Conservation (phyloP, 2,888 invertebrate genomes). For the Sisyra nigra region DNA sequence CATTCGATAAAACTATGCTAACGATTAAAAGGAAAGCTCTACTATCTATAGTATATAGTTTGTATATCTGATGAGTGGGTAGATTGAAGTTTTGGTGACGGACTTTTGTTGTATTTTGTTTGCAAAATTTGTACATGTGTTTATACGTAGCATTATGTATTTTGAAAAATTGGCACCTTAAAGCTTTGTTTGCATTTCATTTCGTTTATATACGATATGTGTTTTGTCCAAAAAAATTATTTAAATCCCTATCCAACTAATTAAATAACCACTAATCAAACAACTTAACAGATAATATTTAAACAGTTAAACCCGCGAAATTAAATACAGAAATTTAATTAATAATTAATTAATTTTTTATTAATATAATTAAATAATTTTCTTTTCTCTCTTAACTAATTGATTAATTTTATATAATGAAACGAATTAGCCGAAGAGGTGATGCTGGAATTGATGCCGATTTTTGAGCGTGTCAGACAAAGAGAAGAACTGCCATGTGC, state of each 20-base stretch:
- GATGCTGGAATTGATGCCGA: constrained; percentile 89
- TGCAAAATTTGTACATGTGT: no score
- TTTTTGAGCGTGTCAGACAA: constrained; percentile 85
- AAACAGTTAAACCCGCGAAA: neutral
- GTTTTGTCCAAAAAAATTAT: neutral
- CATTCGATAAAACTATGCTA: no score
- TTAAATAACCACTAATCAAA: neutral
- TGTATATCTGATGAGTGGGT: no score
- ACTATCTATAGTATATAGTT: no score
- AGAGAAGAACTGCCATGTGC: constrained; percentile 83
- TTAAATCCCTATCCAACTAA: neutral
- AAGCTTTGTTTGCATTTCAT: neutral
- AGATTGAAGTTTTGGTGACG: no score
- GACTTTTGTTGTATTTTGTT: no score
- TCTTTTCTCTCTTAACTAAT: neutral
- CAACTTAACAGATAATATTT: neutral
- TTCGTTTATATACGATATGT: neutral
- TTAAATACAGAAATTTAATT: neutral
- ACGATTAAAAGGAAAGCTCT: no score
- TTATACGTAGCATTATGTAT: no score
- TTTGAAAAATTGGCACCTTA: no score
- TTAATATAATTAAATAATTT: neutral
- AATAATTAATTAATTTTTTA: neutral
- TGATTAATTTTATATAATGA: constrained; percentile 3
- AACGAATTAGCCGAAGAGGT: constrained; percentile 69